Conservation (phyloP, 2,888 invertebrate genomes). For the Agrochola circellaris region DNA sequence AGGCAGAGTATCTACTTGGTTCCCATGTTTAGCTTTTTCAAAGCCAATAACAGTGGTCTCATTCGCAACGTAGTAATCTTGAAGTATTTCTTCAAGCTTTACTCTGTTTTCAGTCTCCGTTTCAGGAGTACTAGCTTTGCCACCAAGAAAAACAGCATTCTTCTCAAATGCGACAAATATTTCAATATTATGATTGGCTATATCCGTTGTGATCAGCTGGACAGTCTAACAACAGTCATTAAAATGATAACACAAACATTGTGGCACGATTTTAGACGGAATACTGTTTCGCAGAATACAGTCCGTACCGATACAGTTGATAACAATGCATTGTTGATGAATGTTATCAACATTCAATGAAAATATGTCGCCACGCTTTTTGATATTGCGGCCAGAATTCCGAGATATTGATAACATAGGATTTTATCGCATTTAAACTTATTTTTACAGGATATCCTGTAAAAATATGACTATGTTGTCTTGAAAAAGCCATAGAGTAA, state of each 20-base stretch:
- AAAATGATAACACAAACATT: constrained; percentile 52
- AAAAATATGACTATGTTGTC: background rate
- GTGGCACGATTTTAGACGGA: constrained; percentile 40
- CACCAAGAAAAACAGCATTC: background rate
- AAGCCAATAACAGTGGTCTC: background rate
- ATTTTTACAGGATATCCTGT: too few relatives aligned
- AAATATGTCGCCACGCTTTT: constrained; percentile 49
- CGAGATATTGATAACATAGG: constrained; percentile 19
- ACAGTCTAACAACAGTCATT: constrained; percentile 26
- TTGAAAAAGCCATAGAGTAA: background rate
- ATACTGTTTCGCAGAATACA: constrained; percentile 44
- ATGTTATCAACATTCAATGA: constrained; percentile 56
- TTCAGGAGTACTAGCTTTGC: background rate
- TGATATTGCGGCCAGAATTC: constrained; percentile 23
- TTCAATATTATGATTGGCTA: constrained; percentile 20
- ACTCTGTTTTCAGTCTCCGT: background rate
- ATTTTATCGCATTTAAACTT: background rate
- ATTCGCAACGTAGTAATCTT: background rate
- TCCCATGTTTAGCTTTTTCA: background rate
- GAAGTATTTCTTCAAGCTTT: background rate
- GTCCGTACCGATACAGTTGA: constrained; percentile 35
- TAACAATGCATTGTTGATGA: constrained; percentile 47
- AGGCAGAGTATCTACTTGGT: background rate
- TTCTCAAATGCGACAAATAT: constrained; percentile 8
- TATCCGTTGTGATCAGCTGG: constrained; percentile 32